A percentile compares a stretch with the other conserved stretches of the same genome.
Evolutionary conservation across 2,888 invertebrate genomes (phyloP).

Genomic region (Liopterus haemorrhoidalis): DNA sequence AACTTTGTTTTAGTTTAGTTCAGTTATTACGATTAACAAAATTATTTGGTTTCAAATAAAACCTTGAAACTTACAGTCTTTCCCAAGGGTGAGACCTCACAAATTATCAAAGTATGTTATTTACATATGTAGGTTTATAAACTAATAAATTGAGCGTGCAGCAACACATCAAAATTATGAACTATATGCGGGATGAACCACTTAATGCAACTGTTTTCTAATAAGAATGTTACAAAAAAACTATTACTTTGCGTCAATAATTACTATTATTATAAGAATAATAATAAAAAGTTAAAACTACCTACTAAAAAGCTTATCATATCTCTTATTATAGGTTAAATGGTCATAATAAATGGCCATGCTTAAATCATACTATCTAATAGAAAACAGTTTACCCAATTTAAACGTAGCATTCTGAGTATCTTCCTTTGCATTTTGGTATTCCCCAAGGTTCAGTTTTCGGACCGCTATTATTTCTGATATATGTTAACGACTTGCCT

Average conservation of each 20-base stretch:
- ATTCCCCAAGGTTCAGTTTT: no score
- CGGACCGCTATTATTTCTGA: no score
- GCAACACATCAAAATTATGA: not conserved
- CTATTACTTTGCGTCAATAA: not conserved
- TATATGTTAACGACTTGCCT: no score
- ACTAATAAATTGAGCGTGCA: constrained; percentile 17
- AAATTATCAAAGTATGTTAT: constrained; percentile 19
- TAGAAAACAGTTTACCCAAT: no score
- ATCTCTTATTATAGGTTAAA: no score
- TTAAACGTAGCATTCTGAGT: no score
- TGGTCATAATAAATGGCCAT: no score
- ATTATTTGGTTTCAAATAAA: not conserved
- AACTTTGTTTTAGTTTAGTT: not conserved
- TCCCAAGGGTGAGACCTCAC: constrained; percentile 24
- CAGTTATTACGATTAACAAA: not conserved
- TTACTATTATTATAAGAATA: not conserved
- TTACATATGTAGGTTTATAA: constrained; percentile 5
- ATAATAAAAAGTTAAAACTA: not conserved
- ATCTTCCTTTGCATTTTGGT: no score
- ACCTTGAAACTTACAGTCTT: constrained; percentile 17
- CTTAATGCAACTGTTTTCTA: not conserved
- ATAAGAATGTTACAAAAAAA: not conserved
- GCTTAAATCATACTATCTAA: no score
- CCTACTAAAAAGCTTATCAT: constrained; percentile 8
- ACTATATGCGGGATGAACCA: not conserved